Evolutionary conservation across 1,140 invertebrate species (phyloP).

Genomic region (Catajapyx aquilonaris): DNA sequence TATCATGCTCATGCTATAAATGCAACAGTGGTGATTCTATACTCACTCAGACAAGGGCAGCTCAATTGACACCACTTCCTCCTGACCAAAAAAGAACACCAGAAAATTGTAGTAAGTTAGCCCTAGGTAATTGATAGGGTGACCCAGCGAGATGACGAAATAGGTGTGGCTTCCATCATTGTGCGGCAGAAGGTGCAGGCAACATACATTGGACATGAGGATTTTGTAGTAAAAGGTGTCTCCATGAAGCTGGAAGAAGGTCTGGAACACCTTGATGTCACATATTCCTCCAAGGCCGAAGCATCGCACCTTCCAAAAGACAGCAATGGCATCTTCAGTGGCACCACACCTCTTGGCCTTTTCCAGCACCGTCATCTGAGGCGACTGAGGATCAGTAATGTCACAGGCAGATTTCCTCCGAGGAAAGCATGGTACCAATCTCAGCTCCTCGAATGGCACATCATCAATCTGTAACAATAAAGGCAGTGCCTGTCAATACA

Average conservation of each 20-base stretch:
- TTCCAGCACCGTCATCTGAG: constrained; percentile 86
- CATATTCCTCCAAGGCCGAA: constrained; percentile 98
- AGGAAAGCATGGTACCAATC: constrained; percentile 96
- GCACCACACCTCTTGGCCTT: constrained; percentile 96
- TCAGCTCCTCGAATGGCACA: constrained; percentile 85
- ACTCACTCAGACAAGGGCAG: constrained; percentile 72
- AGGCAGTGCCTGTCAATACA: too few relatives aligned
- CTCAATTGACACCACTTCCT: constrained; percentile 82
- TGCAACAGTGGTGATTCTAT: too few relatives aligned
- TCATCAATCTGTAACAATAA: constrained; percentile 73
- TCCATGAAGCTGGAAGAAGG: constrained; percentile 96
- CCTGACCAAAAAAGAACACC: constrained; percentile 77
- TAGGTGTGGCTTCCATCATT: constrained; percentile 96
- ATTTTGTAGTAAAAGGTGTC: constrained; percentile 99
- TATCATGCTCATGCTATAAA: too few relatives aligned
- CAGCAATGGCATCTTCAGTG: constrained; percentile 91
- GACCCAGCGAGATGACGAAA: constrained; percentile 93
- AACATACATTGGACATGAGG: constrained; percentile 82
- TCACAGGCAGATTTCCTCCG: constrained; percentile 59
- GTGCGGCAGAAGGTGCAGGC: constrained; percentile 87
- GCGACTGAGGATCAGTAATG: constrained; percentile 84
- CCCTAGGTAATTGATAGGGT: constrained; percentile 98
- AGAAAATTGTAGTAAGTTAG: constrained; percentile 93
- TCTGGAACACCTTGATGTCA: constrained; percentile 95
- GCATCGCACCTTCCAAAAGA: constrained; percentile 91